These are phyloP conservation scores for Solenopsis invicta DNA, from an alignment of 1,140 invertebrate genomes.

Conservation along the genomic window DNA sequence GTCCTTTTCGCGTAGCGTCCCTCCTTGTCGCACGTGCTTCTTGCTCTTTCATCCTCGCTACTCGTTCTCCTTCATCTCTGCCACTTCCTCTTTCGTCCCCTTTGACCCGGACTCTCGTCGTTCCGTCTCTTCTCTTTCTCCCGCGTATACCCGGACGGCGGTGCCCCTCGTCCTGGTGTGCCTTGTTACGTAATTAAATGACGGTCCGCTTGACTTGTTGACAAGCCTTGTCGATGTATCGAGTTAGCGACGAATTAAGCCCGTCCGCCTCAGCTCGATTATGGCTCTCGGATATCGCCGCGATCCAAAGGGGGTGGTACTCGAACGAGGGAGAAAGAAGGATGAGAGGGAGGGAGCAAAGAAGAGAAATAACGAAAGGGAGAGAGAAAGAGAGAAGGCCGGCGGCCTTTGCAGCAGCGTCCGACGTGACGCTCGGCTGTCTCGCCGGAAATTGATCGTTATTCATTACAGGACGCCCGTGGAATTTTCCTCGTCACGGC, in stretches of 20 bases:
- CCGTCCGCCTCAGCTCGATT: constrained; percentile 74
- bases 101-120: constrained; percentile 26
- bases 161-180: constrained; percentile 45
- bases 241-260: constrained; percentile 78
- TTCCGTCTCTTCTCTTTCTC: constrained; percentile 13
- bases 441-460: constrained; percentile 74
- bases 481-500: constrained; percentile 62
- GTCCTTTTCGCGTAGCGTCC: background rate
- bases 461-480: constrained; percentile 66
- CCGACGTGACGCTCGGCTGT: constrained; percentile 58
- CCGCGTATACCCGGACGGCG: constrained; percentile 35
- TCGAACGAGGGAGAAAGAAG: constrained; percentile 6
- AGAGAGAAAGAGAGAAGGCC: background rate
- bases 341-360: background rate
- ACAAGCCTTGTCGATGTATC: constrained; percentile 82
- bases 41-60: constrained; percentile 53
- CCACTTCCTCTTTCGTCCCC: constrained; percentile 56
- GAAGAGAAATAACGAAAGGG: background rate
- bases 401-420: constrained; percentile 26
- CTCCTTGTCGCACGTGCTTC: constrained; percentile 36
- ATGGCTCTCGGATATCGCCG: constrained; percentile 74
- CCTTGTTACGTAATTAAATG: constrained; percentile 85
- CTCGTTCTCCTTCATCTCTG: constrained; percentile 71
- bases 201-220: constrained; percentile 80
- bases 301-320: constrained; percentile 50